phyloP scores from a whole-genome alignment of 2,797 vertebrate species.

The Apogon talboti region DNA sequence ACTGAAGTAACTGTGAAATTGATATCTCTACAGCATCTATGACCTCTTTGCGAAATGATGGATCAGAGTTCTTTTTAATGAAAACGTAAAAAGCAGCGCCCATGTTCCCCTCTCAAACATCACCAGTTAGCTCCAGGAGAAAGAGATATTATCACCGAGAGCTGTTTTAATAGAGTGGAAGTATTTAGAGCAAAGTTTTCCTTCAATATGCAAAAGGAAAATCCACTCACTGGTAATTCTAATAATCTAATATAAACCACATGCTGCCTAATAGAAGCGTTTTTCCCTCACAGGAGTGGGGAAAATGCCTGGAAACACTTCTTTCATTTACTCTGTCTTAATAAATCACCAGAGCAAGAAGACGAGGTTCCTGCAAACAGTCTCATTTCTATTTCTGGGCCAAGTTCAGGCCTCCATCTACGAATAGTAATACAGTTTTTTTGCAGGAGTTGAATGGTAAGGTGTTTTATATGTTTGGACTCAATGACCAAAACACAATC shows the following conservation, averaged over 20 bases:
- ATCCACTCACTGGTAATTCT: constrained; percentile 25
- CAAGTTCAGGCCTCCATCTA: constrained; percentile 5
- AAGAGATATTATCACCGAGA: constrained; percentile 20
- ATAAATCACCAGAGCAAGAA: constrained; percentile 34
- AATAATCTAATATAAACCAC: constrained; percentile 33
- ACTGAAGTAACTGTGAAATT: not conserved
- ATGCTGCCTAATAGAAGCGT: constrained; percentile 19
- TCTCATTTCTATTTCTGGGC: constrained; percentile 20
- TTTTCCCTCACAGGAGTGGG: not conserved
- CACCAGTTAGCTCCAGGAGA: constrained; percentile 9
- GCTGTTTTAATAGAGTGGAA: constrained; percentile 29
- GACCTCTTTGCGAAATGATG: not conserved
- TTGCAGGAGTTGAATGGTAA: constrained; percentile 1
- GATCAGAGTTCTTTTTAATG: not conserved
- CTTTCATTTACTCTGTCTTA: constrained; percentile 40
- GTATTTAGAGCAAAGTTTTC: constrained; percentile 18
- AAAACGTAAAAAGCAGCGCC: not conserved
- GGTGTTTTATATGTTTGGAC: constrained; percentile 8
- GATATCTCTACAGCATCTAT: not conserved
- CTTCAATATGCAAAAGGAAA: constrained; percentile 14
- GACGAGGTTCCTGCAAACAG: constrained; percentile 19
- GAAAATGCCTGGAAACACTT: constrained; percentile 30
- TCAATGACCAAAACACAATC: constrained; percentile 20
- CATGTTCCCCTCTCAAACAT: constrained; percentile 7
- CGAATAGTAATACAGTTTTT: not conserved